Evolutionary conservation across 53 echinoderm and acorn worm genomes (phyloP), one percentile per base, ranked within the genome.

Genomic region (Paracentrotus lividus): DNA sequence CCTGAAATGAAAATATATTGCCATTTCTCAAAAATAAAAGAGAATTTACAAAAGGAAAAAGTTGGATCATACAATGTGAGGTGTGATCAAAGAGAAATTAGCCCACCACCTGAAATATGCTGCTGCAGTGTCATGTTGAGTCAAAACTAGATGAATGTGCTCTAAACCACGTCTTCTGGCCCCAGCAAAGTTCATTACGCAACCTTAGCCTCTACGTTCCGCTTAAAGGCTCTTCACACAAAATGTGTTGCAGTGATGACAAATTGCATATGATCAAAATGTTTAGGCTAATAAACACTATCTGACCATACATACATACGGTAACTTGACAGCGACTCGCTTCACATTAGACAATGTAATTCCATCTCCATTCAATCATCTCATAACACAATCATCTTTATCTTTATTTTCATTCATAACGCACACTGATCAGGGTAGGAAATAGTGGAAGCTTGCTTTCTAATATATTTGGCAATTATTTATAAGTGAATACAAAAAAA

Each of bases 101-200:
- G 45, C 72, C 72, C 72, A 81, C 81, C 81, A 81, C 76, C 42
- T 76, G 69, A 36, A 69, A n/a, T 34, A 27, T 3, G 76, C 21
- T 76, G 81, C n/a, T n/a, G 47, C 38, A 40, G 40, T n/a, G n/a
- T n/a, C n/a, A 40, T 40, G 38, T 16, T 81, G 81, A 10, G 81
- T 47, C 47, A 47, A 49, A 12, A 26, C n/a, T 16, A 26, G 44
- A 44, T 8, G 81, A 47, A 3, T 20, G 38, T 20, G 40, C 67
- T 67, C 32, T 67, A 33, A n/a, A 12, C 33, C 13, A 12, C 33
- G 12, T 67, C 2, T 31, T 10, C 1, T 67, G 33, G 77, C 24
- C 9, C 42, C 23, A 34, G 38, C 38, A 38, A 5, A 34, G 33
- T 10, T 72, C 24, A n/a, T 65, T 69, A 32, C 14, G 36, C 36